Base-by-base conservation (phyloP, 2,797 vertebrate genomes). In the Cyclopterus lumpus region DNA sequence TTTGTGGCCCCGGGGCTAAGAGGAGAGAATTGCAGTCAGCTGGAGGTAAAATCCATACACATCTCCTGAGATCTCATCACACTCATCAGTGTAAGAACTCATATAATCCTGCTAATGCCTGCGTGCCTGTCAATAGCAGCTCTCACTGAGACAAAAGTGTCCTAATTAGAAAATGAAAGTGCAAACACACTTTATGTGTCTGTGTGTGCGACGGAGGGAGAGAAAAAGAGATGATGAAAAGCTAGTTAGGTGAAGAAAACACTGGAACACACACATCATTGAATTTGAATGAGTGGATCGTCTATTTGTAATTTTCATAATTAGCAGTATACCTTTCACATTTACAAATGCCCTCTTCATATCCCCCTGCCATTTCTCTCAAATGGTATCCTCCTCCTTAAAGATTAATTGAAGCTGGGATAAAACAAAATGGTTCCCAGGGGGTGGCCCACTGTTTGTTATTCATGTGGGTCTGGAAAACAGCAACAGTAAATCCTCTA, bases 401-500 rank as follows among this genome's bases (percentile, higher is more conserved):
- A 96, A 95, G 95, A 96, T 96, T 95, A 95, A 96, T 95, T 95
- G 95, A 95, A 93, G 94, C 91, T 88, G 91, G 95, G 92, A 95
- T 95, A 94, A 96, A 95, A 95, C 93, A 95, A 95, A 95, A 95
- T 96, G 95, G 93, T 94, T 95, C 95, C 95, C 95, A 95, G 92
- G 95, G 95, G 95, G 95, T 94, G 94, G 91, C 90, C 93, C 90
- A 90, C 94, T 95, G 95, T 95, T 96, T 96, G 95, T 95, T 95
- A 95, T 96, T 96, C 95, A 96, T 95, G 94, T 95, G 94, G 94
- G 94, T 91, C 94, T 95, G 95, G 95, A 95, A 95, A 95, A 95
- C 94, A 94, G 95, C 95, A 96, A 96, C 95, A 96, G 95, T 96
- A 95, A 96, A 96, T 95, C 95, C 95, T 96, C 94, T 95, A 96